phyloP scores from a whole-genome alignment of 2,797 vertebrate species.

The Bradypus variegatus region DNA sequence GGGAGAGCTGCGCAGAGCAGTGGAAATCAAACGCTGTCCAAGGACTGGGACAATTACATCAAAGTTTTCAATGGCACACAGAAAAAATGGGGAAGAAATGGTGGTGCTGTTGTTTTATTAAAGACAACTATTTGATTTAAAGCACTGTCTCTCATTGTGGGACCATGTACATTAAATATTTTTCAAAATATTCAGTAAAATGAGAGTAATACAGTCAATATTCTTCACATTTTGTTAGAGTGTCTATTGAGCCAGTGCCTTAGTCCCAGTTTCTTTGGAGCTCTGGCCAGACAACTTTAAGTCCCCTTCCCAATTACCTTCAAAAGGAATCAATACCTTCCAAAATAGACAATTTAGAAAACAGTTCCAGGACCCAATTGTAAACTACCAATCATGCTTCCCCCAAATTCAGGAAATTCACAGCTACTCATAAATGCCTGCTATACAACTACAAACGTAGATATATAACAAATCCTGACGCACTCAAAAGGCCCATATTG shows the following conservation, averaged over 20 bases:
- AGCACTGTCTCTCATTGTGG: neutral
- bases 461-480: neutral
- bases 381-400: neutral
- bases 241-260: neutral
- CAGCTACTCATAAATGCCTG: neutral
- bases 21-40: neutral
- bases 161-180: neutral
- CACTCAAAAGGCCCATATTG: neutral
- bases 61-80: neutral
- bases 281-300: neutral
- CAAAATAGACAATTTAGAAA: neutral
- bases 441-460: neutral
- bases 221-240: neutral
- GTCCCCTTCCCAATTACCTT: neutral
- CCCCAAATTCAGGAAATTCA: neutral
- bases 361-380: neutral
- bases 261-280: neutral
- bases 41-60: neutral
- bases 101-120: neutral
- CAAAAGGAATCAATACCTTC: neutral
- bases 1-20: neutral
- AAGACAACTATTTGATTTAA: neutral
- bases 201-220: neutral
- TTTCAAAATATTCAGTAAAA: neutral
- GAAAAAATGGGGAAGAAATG: neutral